Base-by-base conservation (phyloP, 2,888 invertebrate species). In the Athalia rosae region DNA sequence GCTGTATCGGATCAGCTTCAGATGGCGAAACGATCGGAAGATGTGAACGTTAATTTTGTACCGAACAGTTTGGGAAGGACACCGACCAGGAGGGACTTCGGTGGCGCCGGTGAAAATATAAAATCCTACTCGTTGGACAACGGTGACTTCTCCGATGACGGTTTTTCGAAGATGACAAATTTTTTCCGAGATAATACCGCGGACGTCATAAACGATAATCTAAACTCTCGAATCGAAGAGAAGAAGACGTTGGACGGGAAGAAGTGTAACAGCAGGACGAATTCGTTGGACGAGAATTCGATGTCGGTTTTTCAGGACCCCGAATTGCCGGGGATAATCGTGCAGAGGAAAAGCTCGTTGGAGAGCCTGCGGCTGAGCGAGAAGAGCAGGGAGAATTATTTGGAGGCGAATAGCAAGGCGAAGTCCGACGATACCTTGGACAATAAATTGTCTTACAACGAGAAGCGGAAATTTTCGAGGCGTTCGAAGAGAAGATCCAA, bases 221-320 rank as follows among this genome's bases (percentile, higher is more conserved):
- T 87, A 7, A 84, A 86, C 71, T 82, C 79, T 63, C 76, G 79
- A 0, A 80, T 79, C 28, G 79, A 77, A 3, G 85, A 86, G 13
- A 84, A 87, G 64, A 85, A 84, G 28, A 47, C 80, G 0, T 48
- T 82, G 61, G 83, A 80, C 61, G 80, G 80, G 3, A 84, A 86
- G 28, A 84, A 84, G 62, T 85, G 81, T 78, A 85, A 84, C 76
- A 82, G 84, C 6, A 80, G 85, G 15, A 85, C 86, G 3, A 85
- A 83, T 64, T 88, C 86, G 0, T 77, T 87, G 7, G 85, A 87
- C 66, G 84, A 86, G 53, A 83, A 85, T 76, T 82, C 84, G 28
- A 83, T 82, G 11, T 83, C 85, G 15, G 28, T 28, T 5, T 61
- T 61, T 59, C 82, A 83, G 5, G 82, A 80, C 8, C 41, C 78